Percentiles rank a stretch among this genome's conserved stretches.
phyloP scores from a whole-genome alignment of 2,888 invertebrate species.

The Siphonodentalium dalli region DNA sequence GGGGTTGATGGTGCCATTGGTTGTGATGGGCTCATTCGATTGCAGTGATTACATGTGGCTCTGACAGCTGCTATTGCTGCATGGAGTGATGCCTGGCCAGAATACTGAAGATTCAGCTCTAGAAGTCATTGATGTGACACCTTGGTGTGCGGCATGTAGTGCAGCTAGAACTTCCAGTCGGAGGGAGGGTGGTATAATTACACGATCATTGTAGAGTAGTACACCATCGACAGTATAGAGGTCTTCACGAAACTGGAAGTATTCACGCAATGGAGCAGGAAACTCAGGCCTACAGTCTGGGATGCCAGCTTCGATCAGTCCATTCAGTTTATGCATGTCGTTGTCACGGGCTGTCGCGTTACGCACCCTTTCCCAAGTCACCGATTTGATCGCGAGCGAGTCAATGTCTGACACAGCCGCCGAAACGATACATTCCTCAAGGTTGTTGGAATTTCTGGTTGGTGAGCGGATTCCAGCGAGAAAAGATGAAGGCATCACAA shows the following conservation, averaged over 20 bases:
- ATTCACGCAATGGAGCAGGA: constrained; percentile 10
- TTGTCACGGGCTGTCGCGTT: no score
- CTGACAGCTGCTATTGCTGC: constrained; percentile 14
- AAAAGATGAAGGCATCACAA: no score
- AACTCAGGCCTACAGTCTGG: no score
- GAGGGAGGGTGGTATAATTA: constrained; percentile 20
- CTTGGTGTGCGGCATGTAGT: constrained; percentile 30
- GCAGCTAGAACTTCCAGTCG: constrained; percentile 18
- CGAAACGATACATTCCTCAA: no score
- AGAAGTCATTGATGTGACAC: constrained; percentile 24
- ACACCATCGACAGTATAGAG: constrained; percentile 27
- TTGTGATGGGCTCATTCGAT: constrained; percentile 27
- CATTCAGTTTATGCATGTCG: no score
- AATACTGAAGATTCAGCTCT: constrained; percentile 27
- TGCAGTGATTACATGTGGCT: constrained; percentile 22
- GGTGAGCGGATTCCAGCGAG: no score
- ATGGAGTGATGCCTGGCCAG: constrained; percentile 27
- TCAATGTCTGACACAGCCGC: no score
- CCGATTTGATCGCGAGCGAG: no score
- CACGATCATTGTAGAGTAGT: constrained; percentile 22
- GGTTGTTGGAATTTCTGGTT: no score
- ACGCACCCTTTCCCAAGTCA: no score
- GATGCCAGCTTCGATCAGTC: no score
- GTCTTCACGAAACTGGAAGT: constrained; percentile 13
- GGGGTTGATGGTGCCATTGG: constrained; percentile 24